Conservation (phyloP, 2,888 invertebrate genomes). For the Watsonalla binaria region DNA sequence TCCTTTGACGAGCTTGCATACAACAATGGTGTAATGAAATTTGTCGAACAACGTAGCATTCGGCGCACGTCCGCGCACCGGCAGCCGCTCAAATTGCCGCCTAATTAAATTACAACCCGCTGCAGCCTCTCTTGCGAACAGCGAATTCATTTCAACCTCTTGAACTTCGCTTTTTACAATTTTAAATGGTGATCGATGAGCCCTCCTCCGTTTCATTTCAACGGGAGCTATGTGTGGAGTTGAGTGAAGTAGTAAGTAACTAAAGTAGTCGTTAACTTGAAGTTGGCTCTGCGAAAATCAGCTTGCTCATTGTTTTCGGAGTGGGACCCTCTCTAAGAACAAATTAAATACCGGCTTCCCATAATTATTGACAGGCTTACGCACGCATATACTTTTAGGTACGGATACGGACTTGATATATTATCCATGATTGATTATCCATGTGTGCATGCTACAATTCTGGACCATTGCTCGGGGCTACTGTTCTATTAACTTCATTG, state of each 20-base stretch:
- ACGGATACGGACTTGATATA: too few relatives aligned
- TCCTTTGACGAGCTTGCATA: constrained; percentile 31
- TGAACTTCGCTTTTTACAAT: constrained; percentile 24
- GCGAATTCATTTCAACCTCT: constrained; percentile 43
- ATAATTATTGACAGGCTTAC: too few relatives aligned
- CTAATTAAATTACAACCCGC: constrained; percentile 65
- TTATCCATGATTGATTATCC: too few relatives aligned
- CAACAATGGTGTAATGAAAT: constrained; percentile 61
- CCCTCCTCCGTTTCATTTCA: background rate
- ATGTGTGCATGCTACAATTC: too few relatives aligned
- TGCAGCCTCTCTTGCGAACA: constrained; percentile 38
- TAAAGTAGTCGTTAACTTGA: background rate
- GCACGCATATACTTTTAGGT: too few relatives aligned
- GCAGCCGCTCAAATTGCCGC: constrained; percentile 56
- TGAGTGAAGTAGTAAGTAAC: background rate
- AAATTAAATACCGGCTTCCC: too few relatives aligned
- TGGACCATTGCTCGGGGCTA: too few relatives aligned
- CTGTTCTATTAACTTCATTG: too few relatives aligned
- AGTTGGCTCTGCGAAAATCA: background rate
- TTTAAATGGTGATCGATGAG: constrained; percentile 6
- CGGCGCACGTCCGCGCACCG: constrained; percentile 60
- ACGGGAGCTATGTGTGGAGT: background rate
- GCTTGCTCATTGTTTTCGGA: background rate
- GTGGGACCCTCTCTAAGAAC: too few relatives aligned
- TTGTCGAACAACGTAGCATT: constrained; percentile 54